phyloP scores from a whole-genome alignment of 2,888 invertebrate genomes.

The Alviniconcha strummeri region DNA sequence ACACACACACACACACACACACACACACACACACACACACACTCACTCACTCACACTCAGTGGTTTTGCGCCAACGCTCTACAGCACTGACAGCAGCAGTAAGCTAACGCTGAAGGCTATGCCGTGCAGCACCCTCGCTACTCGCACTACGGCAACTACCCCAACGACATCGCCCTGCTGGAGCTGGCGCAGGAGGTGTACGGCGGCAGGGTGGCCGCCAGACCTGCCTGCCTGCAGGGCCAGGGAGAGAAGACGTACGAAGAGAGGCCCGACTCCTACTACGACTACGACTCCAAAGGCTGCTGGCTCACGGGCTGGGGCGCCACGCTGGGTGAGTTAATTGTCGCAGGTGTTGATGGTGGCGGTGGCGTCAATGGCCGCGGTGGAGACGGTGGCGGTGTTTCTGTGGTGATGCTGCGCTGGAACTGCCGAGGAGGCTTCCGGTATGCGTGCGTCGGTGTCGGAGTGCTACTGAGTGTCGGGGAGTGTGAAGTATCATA shows the following conservation, averaged over 20 bases:
- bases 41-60: background rate
- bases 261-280: background rate
- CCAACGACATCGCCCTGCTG: slow-evolving; percentile 50
- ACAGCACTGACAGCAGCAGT: too few relatives aligned
- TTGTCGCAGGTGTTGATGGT: too few relatives aligned
- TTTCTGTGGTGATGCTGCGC: too few relatives aligned
- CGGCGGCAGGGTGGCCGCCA: slow-evolving; percentile 21
- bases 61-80: too few relatives aligned
- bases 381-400: too few relatives aligned
- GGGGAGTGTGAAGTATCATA: background rate
- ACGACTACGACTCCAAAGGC: slow-evolving; percentile 20
- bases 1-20: background rate
- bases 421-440: too few relatives aligned
- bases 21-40: background rate
- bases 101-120: too few relatives aligned
- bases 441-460: too few relatives aligned
- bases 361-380: too few relatives aligned
- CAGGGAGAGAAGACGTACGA: slow-evolving; percentile 22
- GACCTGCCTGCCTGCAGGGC: slow-evolving; percentile 41
- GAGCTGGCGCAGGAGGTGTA: slow-evolving; percentile 31
- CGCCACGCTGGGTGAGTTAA: slow-evolving; percentile 40
- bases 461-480: background rate
- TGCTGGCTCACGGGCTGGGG: slow-evolving; percentile 55
- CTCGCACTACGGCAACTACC: slow-evolving; percentile 37
- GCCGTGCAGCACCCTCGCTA: slow-evolving; percentile 38